These are phyloP conservation scores for Limnodromus scolopaceus DNA, from an alignment of 2,797 vertebrate species.

Conservation along the genomic window DNA sequence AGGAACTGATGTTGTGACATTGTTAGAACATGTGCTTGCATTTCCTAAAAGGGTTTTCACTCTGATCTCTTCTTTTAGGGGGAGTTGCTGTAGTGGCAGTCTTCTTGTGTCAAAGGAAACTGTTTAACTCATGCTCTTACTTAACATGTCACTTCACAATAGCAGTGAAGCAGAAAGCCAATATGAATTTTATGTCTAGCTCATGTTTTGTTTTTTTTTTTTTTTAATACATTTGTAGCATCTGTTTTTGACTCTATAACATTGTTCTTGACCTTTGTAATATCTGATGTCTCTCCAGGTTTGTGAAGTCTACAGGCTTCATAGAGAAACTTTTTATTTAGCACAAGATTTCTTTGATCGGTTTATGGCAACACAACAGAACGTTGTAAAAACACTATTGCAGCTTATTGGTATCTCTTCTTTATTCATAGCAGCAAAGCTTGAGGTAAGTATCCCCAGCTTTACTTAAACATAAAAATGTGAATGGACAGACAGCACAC, in stretches of 20 bases:
- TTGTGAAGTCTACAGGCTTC: slow-evolving; percentile 94
- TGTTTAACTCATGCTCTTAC: background rate
- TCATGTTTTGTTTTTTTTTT: background rate
- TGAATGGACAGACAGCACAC: background rate
- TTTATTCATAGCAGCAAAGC: slow-evolving; percentile 95
- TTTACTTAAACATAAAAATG: background rate
- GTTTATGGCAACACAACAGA: slow-evolving; percentile 94
- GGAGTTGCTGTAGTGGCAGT: background rate
- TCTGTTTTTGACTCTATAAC: background rate
- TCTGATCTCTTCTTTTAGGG: background rate
- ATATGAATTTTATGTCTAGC: background rate
- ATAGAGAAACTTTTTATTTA: slow-evolving; percentile 94
- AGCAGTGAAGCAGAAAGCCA: background rate
- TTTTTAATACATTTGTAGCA: background rate
- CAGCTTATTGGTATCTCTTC: slow-evolving; percentile 96
- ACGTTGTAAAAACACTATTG: slow-evolving; percentile 89
- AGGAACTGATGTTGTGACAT: background rate
- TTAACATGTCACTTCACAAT: background rate
- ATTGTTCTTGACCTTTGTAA: background rate
- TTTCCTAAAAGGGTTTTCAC: background rate
- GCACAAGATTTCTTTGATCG: slow-evolving; percentile 97
- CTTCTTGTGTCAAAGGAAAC: background rate
- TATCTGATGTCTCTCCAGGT: slow-evolving; percentile 79
- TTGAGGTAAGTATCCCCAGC: slow-evolving; percentile 83
- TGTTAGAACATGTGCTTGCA: background rate